Evolutionary conservation across 2,797 vertebrate species (phyloP).

Genomic region (Philypnodon macrostomus): DNA sequence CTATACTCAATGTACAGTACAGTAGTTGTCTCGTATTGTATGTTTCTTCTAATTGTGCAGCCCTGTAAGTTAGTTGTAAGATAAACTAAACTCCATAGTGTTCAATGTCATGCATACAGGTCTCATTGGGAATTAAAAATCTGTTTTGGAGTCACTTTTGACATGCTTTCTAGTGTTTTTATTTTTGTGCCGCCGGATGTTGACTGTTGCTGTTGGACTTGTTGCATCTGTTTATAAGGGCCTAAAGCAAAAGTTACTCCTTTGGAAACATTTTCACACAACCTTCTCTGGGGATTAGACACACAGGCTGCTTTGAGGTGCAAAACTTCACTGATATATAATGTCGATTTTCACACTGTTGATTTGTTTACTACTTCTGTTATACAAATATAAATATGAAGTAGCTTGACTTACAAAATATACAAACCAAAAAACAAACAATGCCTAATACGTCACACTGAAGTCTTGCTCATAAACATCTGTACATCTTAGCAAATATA

Average conservation of each 20-base stretch:
- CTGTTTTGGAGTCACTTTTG: slow-evolving; percentile 40
- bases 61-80: too few species aligned
- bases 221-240: slow-evolving; percentile 45
- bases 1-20: too few species aligned
- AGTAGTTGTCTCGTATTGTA: too few species aligned
- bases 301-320: slow-evolving; percentile 27
- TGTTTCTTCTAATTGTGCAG: too few species aligned
- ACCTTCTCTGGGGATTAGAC: slow-evolving; percentile 38
- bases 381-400: not conserved
- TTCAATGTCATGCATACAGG: slow-evolving; percentile 13
- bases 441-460: too few species aligned
- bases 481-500: too few species aligned
- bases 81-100: slow-evolving; percentile 11
- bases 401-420: too few species aligned
- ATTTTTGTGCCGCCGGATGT: slow-evolving; percentile 36
- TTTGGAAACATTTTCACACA: slow-evolving; percentile 41
- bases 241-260: slow-evolving; percentile 42
- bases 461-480: too few species aligned
- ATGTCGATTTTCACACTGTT: slow-evolving; percentile 3
- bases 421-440: too few species aligned
- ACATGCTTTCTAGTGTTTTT: slow-evolving; percentile 36
- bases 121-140: slow-evolving; percentile 31
- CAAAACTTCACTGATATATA: slow-evolving; percentile 22
- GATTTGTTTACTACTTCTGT: too few species aligned
- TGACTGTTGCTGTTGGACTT: slow-evolving; percentile 43